Evolutionary conservation across 2,797 vertebrate genomes (phyloP), one percentile per base, ranked within the genome.

Genomic region (Arctocebus calabarensis): DNA sequence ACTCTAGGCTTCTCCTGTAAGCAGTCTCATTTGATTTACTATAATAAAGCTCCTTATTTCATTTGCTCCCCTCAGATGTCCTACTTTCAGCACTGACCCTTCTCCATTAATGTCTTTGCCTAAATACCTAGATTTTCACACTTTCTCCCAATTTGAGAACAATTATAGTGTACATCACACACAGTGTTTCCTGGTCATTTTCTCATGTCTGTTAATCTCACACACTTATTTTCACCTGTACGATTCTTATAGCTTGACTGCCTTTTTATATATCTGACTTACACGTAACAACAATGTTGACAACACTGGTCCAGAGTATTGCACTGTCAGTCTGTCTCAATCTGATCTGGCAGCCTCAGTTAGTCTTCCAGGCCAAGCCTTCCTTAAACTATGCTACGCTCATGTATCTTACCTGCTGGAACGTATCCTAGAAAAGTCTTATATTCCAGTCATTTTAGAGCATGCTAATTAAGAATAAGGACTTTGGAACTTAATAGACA

Each of bases 101-200:
- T 77, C 43, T 96, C 90, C 91, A 95, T 75, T 82, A 91, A 71
- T 68, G 1, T 32, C n/a, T 95, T 91, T 43, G 57, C 66, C 82
- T 86, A 84, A 62, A 23, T 32, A 40, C 55, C 22, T 37, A 7
- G 32, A 27, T n/a, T 32, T 27, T 40, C 17, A 92, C 92, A 85
- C 16, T 75, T 82, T 32, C 88, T 29, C 55, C 7, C 45, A 89
- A 0, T 25, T 59, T 88, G 84, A 34, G 89, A 79, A 78, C 90
- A 16, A 89, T 66, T 75, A n/a, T 92, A 78, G 5, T 6, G 19
- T 84, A 20, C 29, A 1, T 78, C 79, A 57, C 32, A 9, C 32
- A 68, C 1, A 20, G 6, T 10, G 8, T 12, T 40, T 20, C 17
- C 61, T 75, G 62, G 1, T 45, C 64, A 61, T 93, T 27, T 75